Percentiles rank a stretch among this genome's conserved stretches.
Conservation (phyloP, 2,113 vertebrate species). For the Cheirogaleus medius region DNA sequence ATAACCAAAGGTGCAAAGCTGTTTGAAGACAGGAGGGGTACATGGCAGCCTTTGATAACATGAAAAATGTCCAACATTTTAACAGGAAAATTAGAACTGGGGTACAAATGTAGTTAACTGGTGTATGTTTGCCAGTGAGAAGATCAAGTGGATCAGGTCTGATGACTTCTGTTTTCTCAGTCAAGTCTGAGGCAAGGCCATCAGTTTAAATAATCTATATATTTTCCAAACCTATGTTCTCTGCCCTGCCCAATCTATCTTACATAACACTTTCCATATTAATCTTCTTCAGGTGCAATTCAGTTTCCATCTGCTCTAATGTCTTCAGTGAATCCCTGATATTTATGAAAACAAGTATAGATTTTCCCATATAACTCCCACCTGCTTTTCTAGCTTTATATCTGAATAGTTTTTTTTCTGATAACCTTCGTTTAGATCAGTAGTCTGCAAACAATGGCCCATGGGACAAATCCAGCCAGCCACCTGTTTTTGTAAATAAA, state of each 20-base stretch:
- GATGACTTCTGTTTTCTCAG: background rate
- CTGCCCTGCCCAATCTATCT: background rate
- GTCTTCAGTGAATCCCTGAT: background rate
- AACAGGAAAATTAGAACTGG: constrained; percentile 8
- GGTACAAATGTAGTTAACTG: background rate
- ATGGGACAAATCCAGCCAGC: background rate
- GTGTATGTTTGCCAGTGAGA: background rate
- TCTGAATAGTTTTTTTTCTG: background rate
- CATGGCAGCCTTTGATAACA: background rate
- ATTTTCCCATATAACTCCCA: background rate
- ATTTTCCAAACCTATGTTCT: constrained; percentile 26
- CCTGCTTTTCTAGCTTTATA: constrained; percentile 40
- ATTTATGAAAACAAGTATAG: constrained; percentile 8
- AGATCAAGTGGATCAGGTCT: background rate
- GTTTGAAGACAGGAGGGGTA: background rate
- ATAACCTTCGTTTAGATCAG: too few species aligned
- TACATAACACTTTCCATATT: background rate
- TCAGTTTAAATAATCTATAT: background rate
- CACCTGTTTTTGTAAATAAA: background rate
- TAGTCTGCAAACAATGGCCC: background rate
- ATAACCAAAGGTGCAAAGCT: background rate
- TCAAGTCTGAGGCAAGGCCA: background rate
- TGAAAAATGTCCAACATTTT: background rate
- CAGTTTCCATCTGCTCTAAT: background rate
- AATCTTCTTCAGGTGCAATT: background rate